Percentiles rank a stretch among this genome's conserved stretches.
Conservation (phyloP, 1,140 invertebrate genomes). For the Papilio glaucus region DNA sequence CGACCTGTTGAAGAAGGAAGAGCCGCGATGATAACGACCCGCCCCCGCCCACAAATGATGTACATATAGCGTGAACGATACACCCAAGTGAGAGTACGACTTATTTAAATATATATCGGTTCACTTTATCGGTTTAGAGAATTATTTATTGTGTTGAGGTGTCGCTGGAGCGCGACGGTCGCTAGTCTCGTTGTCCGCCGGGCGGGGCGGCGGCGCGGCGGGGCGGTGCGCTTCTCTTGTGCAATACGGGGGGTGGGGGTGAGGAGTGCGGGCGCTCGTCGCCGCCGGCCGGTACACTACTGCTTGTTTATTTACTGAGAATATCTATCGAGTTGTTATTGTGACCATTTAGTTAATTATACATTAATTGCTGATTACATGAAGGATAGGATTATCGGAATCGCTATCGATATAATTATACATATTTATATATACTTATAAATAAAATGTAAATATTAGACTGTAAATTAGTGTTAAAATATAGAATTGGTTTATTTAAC, state of each 20-base stretch:
- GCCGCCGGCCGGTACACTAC: slow-evolving; percentile 72
- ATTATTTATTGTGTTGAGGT: slow-evolving; percentile 78
- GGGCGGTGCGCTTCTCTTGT: slow-evolving; percentile 46
- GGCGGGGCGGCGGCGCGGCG: slow-evolving; percentile 38
- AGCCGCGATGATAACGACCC: slow-evolving; percentile 82
- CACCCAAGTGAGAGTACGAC: slow-evolving; percentile 62
- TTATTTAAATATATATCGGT: slow-evolving; percentile 65
- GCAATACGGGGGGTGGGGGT: slow-evolving; percentile 63
- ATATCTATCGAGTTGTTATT: slow-evolving; percentile 82
- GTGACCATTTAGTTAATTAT: slow-evolving; percentile 83
- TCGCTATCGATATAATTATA: slow-evolving; percentile 81
- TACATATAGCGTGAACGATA: slow-evolving; percentile 68
- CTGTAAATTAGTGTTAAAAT: slow-evolving; percentile 82
- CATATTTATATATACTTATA: slow-evolving; percentile 83
- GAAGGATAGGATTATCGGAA: slow-evolving; percentile 77
- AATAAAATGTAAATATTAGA: slow-evolving; percentile 83
- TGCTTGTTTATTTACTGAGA: slow-evolving; percentile 82
- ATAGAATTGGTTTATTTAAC: slow-evolving; percentile 83
- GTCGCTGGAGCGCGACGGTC: slow-evolving; percentile 60
- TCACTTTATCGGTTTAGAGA: slow-evolving; percentile 76
- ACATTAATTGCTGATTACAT: slow-evolving; percentile 79
- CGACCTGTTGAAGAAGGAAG: slow-evolving; percentile 81
- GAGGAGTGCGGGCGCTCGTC: slow-evolving; percentile 47
- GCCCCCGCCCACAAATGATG: slow-evolving; percentile 59
- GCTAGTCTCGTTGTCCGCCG: too few species aligned